A percentile compares a stretch with the other conserved stretches of the same genome.
These are phyloP conservation scores for Cardiocondyla obscurior DNA, from an alignment of 1,140 invertebrate genomes.

Conservation along the genomic window DNA sequence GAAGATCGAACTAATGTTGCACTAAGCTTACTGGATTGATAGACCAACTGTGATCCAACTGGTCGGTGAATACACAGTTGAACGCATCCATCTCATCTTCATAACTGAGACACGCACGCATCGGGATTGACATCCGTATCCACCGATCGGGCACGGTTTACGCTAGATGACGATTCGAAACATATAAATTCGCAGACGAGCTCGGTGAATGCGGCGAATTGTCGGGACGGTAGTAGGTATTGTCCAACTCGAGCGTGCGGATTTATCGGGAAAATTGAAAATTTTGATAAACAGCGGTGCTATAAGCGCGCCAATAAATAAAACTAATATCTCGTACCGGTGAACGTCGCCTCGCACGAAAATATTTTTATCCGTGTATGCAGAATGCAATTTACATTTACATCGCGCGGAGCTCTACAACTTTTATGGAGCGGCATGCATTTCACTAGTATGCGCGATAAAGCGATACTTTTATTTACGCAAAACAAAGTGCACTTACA, in stretches of 20 bases:
- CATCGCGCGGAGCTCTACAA: slow-evolving; percentile 11
- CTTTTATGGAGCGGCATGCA: slow-evolving; percentile 33
- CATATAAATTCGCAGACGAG: background rate
- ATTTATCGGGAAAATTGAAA: background rate
- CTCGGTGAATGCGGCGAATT: background rate
- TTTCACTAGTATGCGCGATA: slow-evolving; percentile 34
- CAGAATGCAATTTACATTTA: slow-evolving; percentile 44
- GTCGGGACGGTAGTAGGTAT: too few relatives aligned
- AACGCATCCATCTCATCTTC: background rate
- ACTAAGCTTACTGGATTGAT: slow-evolving; percentile 26
- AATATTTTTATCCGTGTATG: slow-evolving; percentile 25
- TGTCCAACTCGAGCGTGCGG: background rate
- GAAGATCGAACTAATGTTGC: slow-evolving; percentile 13
- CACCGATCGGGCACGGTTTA: background rate
- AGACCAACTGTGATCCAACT: slow-evolving; percentile 28
- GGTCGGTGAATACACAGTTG: background rate
- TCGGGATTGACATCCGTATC: slow-evolving; percentile 17
- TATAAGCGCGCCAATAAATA: slow-evolving; percentile 11
- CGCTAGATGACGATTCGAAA: background rate
- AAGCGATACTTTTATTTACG: slow-evolving; percentile 49
- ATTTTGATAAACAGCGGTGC: background rate
- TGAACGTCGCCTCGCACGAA: slow-evolving; percentile 3
- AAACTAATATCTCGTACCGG: slow-evolving; percentile 3
- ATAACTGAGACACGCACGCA: background rate
- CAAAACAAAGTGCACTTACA: slow-evolving; percentile 49